Conservation (phyloP, 2,113 vertebrate genomes). For the Meleagris gallopavo region DNA sequence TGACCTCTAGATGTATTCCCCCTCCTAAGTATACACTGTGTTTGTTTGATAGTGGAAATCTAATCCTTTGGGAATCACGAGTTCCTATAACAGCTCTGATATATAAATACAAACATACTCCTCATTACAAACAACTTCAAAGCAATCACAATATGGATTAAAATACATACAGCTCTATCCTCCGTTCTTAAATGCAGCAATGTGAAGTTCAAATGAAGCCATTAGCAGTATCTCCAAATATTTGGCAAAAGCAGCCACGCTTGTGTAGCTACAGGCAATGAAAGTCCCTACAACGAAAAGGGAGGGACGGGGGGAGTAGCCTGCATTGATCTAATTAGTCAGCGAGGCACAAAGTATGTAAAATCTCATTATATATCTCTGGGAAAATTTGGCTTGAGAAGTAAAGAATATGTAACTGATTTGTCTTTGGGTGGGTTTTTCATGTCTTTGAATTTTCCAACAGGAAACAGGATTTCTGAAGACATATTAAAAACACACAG, state of each 20-base stretch:
- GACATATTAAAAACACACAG: neutral
- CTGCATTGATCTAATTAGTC: slow-evolving; percentile 66
- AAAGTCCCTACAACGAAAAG: slow-evolving; percentile 67
- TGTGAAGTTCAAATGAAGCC: slow-evolving; percentile 62
- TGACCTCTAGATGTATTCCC: slow-evolving; percentile 37
- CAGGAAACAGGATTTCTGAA: slow-evolving; percentile 21
- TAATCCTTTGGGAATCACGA: slow-evolving; percentile 56
- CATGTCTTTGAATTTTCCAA: neutral
- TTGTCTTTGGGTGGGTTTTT: slow-evolving; percentile 46
- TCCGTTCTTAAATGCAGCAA: slow-evolving; percentile 24
- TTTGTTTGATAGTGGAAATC: slow-evolving; percentile 61
- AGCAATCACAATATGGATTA: slow-evolving; percentile 37
- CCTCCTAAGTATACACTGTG: slow-evolving; percentile 21
- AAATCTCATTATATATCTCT: slow-evolving; percentile 54
- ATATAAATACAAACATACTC: slow-evolving; percentile 56
- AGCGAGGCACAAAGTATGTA: slow-evolving; percentile 53
- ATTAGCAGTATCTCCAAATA: slow-evolving; percentile 62
- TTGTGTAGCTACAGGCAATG: slow-evolving; percentile 65
- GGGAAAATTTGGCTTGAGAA: slow-evolving; percentile 49
- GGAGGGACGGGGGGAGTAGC: slow-evolving; percentile 48
- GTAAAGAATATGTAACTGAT: slow-evolving; percentile 43
- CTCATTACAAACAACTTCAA: slow-evolving; percentile 60
- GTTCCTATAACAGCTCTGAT: slow-evolving; percentile 50
- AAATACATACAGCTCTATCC: slow-evolving; percentile 32
- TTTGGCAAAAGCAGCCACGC: slow-evolving; percentile 66